Percentiles rank a stretch among this genome's conserved stretches.
phyloP scores from a whole-genome alignment of 2,113 vertebrate species.

The Carassius gibelio region DNA sequence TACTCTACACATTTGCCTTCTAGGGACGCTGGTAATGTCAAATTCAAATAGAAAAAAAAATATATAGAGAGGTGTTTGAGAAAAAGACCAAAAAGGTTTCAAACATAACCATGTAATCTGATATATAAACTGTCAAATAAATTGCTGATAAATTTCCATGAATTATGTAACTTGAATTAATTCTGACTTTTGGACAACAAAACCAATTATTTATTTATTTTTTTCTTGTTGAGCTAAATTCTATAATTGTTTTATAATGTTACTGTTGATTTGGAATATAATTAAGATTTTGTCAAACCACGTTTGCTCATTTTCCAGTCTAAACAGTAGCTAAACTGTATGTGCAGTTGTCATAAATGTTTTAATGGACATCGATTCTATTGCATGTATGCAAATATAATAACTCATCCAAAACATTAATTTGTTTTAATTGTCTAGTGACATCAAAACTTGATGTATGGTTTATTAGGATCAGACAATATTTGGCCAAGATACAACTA shows the following conservation, averaged over 20 bases:
- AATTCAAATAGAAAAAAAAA: slow-evolving; percentile 31
- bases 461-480: too few species aligned
- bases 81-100: background rate
- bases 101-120: background rate
- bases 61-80: background rate
- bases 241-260: background rate
- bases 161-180: background rate
- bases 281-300: background rate
- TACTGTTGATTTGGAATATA: too few species aligned
- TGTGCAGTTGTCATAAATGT: too few species aligned
- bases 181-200: background rate
- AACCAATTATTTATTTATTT: too few species aligned
- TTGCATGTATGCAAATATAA: background rate
- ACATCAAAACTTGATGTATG: background rate
- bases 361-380: background rate
- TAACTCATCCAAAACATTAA: background rate
- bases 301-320: too few species aligned
- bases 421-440: background rate
- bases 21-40: slow-evolving; percentile 40
- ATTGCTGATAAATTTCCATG: too few species aligned
- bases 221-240: background rate
- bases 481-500: too few species aligned
- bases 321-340: too few species aligned
- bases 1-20: slow-evolving; percentile 46
- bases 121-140: background rate